These are phyloP conservation scores for Dendrolimus kikuchii DNA, from an alignment of 1,140 invertebrate species.

Conservation along the genomic window DNA sequence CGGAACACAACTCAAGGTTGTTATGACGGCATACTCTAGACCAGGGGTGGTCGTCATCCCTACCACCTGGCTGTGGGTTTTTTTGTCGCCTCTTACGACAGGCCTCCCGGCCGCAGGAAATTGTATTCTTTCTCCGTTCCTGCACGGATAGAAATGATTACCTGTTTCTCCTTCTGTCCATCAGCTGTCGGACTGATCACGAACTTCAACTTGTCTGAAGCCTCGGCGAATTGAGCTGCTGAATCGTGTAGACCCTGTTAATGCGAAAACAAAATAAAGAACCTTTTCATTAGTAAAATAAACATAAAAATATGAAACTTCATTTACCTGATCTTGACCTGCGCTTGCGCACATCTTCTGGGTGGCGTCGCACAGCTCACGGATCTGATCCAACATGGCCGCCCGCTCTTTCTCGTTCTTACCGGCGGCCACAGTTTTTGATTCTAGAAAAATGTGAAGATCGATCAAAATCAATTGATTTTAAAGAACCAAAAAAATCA, in stretches of 20 bases:
- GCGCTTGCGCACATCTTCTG: constrained; percentile 7
- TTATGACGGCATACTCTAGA: too few relatives aligned
- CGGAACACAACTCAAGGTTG: too few relatives aligned
- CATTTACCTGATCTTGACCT: constrained; percentile 4
- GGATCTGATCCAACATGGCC: constrained; percentile 7
- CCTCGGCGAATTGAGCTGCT: constrained; percentile 5
- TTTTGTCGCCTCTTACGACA: too few relatives aligned
- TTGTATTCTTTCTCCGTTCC: too few relatives aligned
- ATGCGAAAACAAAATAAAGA: not conserved
- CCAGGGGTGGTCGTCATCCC: too few relatives aligned
- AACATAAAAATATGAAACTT: not conserved
- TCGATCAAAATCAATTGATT: too few relatives aligned
- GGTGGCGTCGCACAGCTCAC: constrained; percentile 7
- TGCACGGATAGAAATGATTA: too few relatives aligned
- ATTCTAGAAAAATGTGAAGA: constrained; percentile 1
- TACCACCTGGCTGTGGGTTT: too few relatives aligned
- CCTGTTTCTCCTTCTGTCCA: not conserved
- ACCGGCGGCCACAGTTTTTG: constrained; percentile 2
- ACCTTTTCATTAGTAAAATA: not conserved
- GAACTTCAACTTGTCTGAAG: constrained; percentile 5
- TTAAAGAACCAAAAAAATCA: too few relatives aligned
- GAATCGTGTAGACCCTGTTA: constrained; percentile 3
- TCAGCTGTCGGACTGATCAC: not conserved
- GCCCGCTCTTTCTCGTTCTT: not conserved
- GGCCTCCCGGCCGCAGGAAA: too few relatives aligned